phyloP scores from a whole-genome alignment of 2,113 vertebrate species.

The Halcyon senegalensis region DNA sequence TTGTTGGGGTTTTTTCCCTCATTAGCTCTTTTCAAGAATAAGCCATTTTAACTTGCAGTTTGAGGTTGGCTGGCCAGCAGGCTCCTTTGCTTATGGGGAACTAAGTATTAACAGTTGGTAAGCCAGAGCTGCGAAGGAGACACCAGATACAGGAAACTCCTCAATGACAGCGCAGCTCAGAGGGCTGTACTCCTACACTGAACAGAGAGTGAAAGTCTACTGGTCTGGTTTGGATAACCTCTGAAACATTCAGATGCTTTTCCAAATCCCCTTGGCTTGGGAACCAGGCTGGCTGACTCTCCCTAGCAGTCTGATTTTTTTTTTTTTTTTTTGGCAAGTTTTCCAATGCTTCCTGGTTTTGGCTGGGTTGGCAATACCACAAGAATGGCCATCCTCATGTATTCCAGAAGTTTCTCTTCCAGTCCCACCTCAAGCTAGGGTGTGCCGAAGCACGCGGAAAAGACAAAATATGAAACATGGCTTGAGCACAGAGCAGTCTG shows the following conservation, averaged over 20 bases:
- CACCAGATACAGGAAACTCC: background rate
- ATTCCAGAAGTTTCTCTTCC: conserved; percentile 50
- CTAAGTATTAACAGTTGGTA: background rate
- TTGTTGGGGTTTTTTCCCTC: too few relatives aligned
- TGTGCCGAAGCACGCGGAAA: background rate
- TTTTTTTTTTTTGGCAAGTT: background rate
- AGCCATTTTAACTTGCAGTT: background rate
- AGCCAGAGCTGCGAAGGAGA: background rate
- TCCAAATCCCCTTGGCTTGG: conserved; percentile 46
- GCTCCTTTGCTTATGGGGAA: background rate
- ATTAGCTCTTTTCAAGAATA: background rate
- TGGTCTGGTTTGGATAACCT: conserved; percentile 50
- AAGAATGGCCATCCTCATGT: conserved; percentile 34
- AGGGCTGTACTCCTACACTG: background rate
- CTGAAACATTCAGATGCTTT: conserved; percentile 12
- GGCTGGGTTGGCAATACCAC: conserved; percentile 46
- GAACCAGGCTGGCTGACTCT: conserved; percentile 12
- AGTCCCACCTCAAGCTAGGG: conserved; percentile 46
- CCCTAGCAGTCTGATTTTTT: background rate
- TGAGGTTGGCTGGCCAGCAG: background rate
- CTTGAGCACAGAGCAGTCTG: background rate
- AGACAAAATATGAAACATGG: background rate
- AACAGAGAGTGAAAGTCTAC: background rate
- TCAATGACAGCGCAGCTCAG: background rate
- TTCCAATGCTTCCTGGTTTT: conserved; percentile 22